Conservation (phyloP, 2,888 invertebrate species). For the Dryadula phaetusa region DNA sequence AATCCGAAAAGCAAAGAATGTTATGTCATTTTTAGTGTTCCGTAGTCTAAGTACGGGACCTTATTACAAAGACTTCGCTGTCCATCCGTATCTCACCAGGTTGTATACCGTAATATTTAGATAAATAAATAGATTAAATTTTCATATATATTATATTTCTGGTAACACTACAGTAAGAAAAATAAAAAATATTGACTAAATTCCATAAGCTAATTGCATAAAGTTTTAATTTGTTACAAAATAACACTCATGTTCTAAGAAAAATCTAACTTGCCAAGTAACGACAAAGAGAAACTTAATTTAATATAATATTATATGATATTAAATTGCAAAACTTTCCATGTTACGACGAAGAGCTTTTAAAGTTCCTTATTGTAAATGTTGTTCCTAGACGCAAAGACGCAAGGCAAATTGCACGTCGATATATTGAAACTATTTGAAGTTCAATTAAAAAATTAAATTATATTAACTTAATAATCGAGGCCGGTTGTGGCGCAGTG, state of each 20-base stretch:
- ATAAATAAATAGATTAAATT: too few species aligned
- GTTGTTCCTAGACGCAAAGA: not conserved
- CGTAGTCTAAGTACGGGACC: too few species aligned
- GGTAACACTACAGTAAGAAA: too few species aligned
- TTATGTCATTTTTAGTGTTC: too few species aligned
- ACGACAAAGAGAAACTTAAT: slow-evolving; percentile 1
- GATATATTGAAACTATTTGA: not conserved
- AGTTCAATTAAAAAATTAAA: not conserved
- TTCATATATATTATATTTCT: too few species aligned
- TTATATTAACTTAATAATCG: not conserved
- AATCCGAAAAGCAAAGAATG: too few species aligned
- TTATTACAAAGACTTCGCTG: too few species aligned
- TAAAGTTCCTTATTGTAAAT: slow-evolving; percentile 13
- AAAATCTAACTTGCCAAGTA: not conserved
- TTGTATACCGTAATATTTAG: too few species aligned
- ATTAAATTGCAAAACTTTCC: slow-evolving; percentile 17
- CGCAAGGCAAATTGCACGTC: not conserved
- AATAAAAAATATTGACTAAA: too few species aligned
- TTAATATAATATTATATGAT: slow-evolving; percentile 12
- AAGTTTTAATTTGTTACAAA: slow-evolving; percentile 1
- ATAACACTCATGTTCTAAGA: not conserved
- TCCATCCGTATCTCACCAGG: too few species aligned
- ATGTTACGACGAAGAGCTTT: slow-evolving; percentile 6
- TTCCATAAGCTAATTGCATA: too few species aligned
- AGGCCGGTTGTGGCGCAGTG: too few species aligned